Evolutionary conservation across 2,113 vertebrate species (phyloP).

Genomic region (Clupea harengus): DNA sequence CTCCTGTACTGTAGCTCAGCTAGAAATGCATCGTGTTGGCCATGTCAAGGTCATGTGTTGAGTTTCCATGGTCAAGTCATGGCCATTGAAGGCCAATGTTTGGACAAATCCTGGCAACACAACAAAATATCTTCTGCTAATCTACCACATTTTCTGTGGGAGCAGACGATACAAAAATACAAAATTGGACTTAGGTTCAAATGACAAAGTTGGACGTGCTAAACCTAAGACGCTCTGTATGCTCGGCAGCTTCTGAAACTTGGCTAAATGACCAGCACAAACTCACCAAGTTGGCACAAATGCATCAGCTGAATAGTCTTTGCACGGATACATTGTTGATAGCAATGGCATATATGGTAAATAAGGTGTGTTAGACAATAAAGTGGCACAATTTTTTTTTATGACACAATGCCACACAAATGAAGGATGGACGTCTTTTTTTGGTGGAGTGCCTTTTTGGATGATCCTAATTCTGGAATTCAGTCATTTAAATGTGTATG

Average conservation of each 20-base stretch:
- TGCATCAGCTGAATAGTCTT: neutral
- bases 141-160: neutral
- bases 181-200: neutral
- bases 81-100: neutral
- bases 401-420: too few species aligned
- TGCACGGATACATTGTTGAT: too few species aligned
- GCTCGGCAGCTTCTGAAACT: neutral
- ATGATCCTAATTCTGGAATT: too few species aligned
- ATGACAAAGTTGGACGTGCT: neutral
- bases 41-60: neutral
- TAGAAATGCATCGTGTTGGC: neutral
- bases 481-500: too few species aligned
- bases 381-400: too few species aligned
- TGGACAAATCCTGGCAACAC: neutral
- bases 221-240: neutral
- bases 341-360: too few species aligned
- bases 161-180: neutral
- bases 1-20: neutral
- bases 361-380: too few species aligned
- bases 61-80: neutral
- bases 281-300: too few species aligned
- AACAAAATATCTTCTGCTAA: neutral
- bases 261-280: neutral
- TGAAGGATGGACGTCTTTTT: too few species aligned
- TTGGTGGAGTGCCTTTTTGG: too few species aligned